Base-by-base conservation (phyloP, 2,113 vertebrate genomes). In the Oncorhynchus mykiss region DNA sequence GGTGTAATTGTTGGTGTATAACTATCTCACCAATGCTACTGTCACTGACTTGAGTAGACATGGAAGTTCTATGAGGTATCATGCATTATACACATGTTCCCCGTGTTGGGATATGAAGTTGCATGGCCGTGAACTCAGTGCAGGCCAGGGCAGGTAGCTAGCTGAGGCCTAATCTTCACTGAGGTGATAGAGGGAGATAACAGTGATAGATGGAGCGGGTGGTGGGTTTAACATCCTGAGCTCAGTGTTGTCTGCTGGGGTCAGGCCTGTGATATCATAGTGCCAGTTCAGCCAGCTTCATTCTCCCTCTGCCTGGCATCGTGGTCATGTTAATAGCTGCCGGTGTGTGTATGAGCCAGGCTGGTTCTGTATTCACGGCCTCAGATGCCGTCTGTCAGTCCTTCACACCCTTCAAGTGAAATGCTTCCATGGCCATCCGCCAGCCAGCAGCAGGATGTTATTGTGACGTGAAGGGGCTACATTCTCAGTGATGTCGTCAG, bases 191-290 rank as follows among this genome's bases (percentile, higher is more conserved):
- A 86, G 39, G 39, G 9, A 45, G 88, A 91, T 92, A 91, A 88
- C 85, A 84, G 82, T 92, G 92, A 91, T 92, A 80, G 87, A 92
- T 91, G 83, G 86, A 75, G 81, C 71, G 69, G 81, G 82, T 73
- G 74, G 76, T 78, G 71, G 85, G 83, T 86, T 89, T 90, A 92
- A 88, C 91, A 90, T 82, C 82, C 77, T 73, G 84, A 85, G 86
- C 88, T 79, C 84, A 81, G 83, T 86, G 85, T 86, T 86, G 85
- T 86, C 87, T 86, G 27, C 73, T 27, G 29, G 73, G 88, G 88
- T 89, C 90, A 85, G 77, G 67, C 73, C 77, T 87, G 76, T 81
- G 84, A 89, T 91, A 87, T 81, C 51, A 49, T 80, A 82, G 80
- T 18, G 72, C 29, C 65, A 70, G 73, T 80, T 75, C 81, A 89